Base-by-base conservation (phyloP, 2,797 vertebrate species). In the Clamator glandarius region DNA sequence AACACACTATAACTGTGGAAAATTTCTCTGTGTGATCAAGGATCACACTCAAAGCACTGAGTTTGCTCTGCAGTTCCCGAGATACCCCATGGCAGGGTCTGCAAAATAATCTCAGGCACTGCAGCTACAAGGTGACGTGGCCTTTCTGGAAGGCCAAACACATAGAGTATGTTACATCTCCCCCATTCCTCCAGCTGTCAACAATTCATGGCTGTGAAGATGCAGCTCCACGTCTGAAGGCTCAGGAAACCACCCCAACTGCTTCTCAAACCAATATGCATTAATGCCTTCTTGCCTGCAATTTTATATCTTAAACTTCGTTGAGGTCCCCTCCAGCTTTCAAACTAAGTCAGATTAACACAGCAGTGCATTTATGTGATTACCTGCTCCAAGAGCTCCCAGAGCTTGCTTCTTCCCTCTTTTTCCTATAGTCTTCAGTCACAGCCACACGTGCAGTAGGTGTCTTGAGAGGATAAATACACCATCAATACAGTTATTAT, bases 131-230 rank as follows among this genome's bases (percentile, higher is more conserved):
- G 62, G 69, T 17, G 26, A 35, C 26, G 3, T 10, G 17, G n/a
- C 36, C 55, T 35, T 14, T n/a, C 42, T 19, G 50, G 31, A 39
- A 35, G 29, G 59, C 57, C 39, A 28, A 28, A 44, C 41, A 15
- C 5, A 16, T 3, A 11, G 20, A 62, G 25, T 21, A 15, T 2
- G 3, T 10, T 4, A 15, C n/a, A 12, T 8, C 5, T 42, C 48
- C 57, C 57, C 33, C 26, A 2, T 28, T 26, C 19, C 41, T 31
- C 8, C 42, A 16, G 18, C 64, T 52, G 4, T 2, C 11, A 2
- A 46, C 9, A 4, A 6, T n/a, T 57, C 21, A 2, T 28, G n/a
- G 16, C 54, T 67, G 42, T 26, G 52, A 62, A n/a, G 42, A 39
- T 54, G 63, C 48, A n/a, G 46, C 52, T 59, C 33, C 57, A 41